These are phyloP conservation scores for Microtus montanus DNA, from an alignment of 2,113 vertebrate species.

Conservation along the genomic window DNA sequence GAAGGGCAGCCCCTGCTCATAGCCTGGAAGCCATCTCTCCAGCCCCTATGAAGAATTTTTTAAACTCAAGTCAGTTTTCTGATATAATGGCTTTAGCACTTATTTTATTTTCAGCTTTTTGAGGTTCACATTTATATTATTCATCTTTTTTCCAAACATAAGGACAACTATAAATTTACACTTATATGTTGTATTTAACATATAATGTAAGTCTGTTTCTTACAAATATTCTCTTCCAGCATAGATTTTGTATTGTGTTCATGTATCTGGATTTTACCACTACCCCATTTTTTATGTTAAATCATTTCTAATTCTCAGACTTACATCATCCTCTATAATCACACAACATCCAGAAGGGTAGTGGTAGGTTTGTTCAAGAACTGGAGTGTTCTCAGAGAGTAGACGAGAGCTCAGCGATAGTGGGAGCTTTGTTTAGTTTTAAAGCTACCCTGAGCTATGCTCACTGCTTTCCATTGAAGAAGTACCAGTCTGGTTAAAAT, in stretches of 20 bases:
- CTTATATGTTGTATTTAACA: slow-evolving; percentile 20
- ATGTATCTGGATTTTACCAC: background rate
- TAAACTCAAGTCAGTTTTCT: background rate
- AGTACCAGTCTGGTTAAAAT: too few relatives aligned
- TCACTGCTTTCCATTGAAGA: background rate
- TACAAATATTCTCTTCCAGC: background rate
- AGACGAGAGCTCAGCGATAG: background rate
- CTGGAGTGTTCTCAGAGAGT: background rate
- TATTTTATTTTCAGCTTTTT: background rate
- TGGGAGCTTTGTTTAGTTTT: background rate
- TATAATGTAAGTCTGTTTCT: background rate
- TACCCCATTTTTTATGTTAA: background rate
- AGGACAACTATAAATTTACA: background rate
- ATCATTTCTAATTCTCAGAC: slow-evolving; percentile 25
- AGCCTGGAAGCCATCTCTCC: background rate
- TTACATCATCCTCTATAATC: background rate
- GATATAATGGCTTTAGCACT: background rate
- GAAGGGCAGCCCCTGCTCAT: background rate
- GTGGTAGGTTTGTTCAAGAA: background rate
- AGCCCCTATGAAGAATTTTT: background rate
- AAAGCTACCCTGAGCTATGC: background rate
- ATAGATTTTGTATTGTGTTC: background rate
- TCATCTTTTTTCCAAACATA: slow-evolving; percentile 25
- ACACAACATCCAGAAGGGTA: background rate
- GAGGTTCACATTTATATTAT: background rate